Percentiles rank a stretch among this genome's conserved stretches.
Evolutionary conservation across 2,797 vertebrate species (phyloP).

Genomic region (Triplophysa yarkandensis): DNA sequence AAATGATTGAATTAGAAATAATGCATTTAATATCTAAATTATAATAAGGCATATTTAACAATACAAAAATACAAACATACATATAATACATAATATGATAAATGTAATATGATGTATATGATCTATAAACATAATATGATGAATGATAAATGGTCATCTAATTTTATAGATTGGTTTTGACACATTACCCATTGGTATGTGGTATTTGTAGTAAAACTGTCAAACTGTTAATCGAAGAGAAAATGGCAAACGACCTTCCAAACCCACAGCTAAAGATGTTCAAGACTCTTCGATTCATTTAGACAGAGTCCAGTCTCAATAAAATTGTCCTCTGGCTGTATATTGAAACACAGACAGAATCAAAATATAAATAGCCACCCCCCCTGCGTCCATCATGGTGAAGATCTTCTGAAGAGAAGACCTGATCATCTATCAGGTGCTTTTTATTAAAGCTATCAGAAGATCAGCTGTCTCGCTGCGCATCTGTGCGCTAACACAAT

Average conservation of each 20-base stretch:
- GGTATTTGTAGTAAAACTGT: neutral
- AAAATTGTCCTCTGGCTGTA: neutral
- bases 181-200: too few relatives aligned
- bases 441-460: conserved; percentile 64
- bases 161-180: too few relatives aligned
- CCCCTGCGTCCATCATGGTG: conserved; percentile 50
- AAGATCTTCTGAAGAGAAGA: conserved; percentile 37
- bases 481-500: conserved; percentile 56
- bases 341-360: conserved; percentile 14
- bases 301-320: neutral
- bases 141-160: too few relatives aligned
- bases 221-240: too few relatives aligned
- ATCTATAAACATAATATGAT: too few relatives aligned
- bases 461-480: conserved; percentile 52
- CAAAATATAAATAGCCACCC: conserved; percentile 42
- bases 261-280: neutral
- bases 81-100: too few relatives aligned
- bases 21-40: too few relatives aligned
- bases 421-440: conserved; percentile 59
- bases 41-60: too few relatives aligned
- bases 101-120: too few relatives aligned
- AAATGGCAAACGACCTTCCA: too few relatives aligned
- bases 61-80: too few relatives aligned
- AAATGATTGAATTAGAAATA: too few relatives aligned
- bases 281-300: neutral